A percentile compares a stretch with the other conserved stretches of the same genome.
These are phyloP conservation scores for Amblyopsis hoosieri DNA, from an alignment of 2,797 vertebrate genomes.

Conservation along the genomic window DNA sequence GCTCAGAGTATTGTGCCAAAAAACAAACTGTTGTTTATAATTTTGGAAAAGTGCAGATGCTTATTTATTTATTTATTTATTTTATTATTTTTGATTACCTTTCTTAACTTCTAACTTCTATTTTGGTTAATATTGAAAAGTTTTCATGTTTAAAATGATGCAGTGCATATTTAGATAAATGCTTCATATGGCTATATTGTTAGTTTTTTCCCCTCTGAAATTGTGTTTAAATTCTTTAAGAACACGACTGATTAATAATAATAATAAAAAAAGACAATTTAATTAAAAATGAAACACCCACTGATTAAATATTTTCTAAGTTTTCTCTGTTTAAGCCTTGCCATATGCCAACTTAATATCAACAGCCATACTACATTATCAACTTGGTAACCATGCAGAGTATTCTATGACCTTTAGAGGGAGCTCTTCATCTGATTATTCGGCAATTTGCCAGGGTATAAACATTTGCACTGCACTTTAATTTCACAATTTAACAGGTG, in stretches of 20 bases:
- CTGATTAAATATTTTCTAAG: conserved; percentile 4
- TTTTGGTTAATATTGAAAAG: conserved; percentile 4
- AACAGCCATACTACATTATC: background rate
- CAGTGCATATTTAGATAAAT: conserved; percentile 6
- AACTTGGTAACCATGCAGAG: background rate
- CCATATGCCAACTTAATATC: background rate
- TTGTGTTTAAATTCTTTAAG: background rate
- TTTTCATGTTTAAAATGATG: background rate
- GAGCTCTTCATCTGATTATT: conserved; percentile 5
- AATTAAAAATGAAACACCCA: conserved; percentile 7
- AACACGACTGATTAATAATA: background rate
- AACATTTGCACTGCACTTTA: background rate
- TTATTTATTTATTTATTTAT: too few species aligned
- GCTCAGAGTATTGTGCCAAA: background rate
- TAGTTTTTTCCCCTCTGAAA: background rate
- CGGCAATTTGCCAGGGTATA: background rate
- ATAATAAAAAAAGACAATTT: background rate
- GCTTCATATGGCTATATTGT: conserved; percentile 12
- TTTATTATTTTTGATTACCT: background rate
- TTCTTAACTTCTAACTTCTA: background rate
- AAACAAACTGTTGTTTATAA: background rate
- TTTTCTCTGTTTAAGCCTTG: conserved; percentile 9
- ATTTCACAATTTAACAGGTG: background rate
- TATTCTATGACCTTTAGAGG: conserved; percentile 16
- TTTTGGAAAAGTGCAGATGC: too few species aligned